Evolutionary conservation across 1,140 invertebrate species (phyloP).

Genomic region (Apis dorsata): DNA sequence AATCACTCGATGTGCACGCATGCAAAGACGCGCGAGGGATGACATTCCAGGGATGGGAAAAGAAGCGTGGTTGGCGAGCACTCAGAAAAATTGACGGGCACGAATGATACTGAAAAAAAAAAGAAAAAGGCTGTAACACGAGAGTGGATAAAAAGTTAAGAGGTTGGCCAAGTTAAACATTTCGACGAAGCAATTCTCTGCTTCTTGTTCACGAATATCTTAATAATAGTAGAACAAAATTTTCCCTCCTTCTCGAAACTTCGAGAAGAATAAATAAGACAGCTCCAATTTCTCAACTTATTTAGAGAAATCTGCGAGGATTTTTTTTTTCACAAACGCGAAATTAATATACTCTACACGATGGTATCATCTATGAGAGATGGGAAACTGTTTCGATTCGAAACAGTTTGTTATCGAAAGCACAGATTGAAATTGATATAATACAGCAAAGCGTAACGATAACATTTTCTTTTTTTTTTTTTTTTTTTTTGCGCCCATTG

Average conservation of each 20-base stretch:
- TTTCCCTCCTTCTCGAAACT: not conserved
- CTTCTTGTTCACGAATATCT: not conserved
- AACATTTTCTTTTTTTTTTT: too few species aligned
- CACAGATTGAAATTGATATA: too few species aligned
- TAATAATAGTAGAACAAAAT: not conserved
- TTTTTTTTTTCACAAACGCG: too few species aligned
- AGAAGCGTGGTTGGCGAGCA: not conserved
- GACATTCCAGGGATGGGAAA: not conserved
- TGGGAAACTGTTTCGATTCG: too few species aligned
- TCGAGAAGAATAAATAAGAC: not conserved
- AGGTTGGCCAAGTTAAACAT: slow-evolving; percentile 29
- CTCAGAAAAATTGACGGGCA: slow-evolving; percentile 15
- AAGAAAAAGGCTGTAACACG: not conserved
- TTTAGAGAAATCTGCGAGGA: too few species aligned
- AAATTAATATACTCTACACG: too few species aligned
- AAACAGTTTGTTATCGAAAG: too few species aligned
- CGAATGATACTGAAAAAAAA: slow-evolving; percentile 2
- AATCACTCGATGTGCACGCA: not conserved
- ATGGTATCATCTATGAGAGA: too few species aligned
- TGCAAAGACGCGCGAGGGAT: not conserved
- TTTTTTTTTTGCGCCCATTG: too few species aligned
- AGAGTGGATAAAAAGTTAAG: not conserved
- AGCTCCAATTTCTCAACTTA: not conserved
- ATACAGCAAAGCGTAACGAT: too few species aligned
- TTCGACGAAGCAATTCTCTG: not conserved